Conservation (phyloP, 2,888 invertebrate species). For the Euphydryas editha region DNA sequence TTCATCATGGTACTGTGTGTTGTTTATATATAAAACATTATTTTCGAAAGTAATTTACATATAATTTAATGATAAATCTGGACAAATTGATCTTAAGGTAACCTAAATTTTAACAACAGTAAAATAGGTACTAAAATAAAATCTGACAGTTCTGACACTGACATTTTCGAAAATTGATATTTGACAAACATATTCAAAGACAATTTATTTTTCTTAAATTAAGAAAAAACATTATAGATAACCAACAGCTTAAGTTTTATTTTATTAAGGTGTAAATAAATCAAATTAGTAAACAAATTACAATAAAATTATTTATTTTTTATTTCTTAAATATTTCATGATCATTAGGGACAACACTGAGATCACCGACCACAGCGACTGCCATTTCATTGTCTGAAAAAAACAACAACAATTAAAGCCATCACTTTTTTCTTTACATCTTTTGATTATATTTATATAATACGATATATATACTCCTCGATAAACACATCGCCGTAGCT, state of each 20-base stretch:
- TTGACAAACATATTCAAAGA: neutral
- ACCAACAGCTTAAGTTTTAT: neutral
- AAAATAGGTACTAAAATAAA: too few species aligned
- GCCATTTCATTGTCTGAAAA: conserved; percentile 59
- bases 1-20: conserved; percentile 58
- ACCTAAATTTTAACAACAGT: conserved; percentile 3
- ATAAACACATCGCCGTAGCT: conserved; percentile 50
- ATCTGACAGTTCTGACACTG: conserved; percentile 10
- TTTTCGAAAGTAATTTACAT: neutral
- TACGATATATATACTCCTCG: conserved; percentile 48
- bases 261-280: neutral
- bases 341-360: conserved; percentile 59
- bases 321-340: conserved; percentile 34
- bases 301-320: neutral
- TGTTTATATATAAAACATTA: conserved; percentile 1
- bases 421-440: neutral
- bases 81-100: conserved; percentile 10
- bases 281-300: neutral
- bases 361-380: conserved; percentile 67
- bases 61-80: neutral
- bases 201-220: neutral
- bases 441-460: neutral
- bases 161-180: neutral
- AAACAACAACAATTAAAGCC: conserved; percentile 13
- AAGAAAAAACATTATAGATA: neutral